Percentiles rank a stretch among this genome's conserved stretches.
Conservation (phyloP, 2,113 vertebrate species). For the Rhipidura dahli region DNA sequence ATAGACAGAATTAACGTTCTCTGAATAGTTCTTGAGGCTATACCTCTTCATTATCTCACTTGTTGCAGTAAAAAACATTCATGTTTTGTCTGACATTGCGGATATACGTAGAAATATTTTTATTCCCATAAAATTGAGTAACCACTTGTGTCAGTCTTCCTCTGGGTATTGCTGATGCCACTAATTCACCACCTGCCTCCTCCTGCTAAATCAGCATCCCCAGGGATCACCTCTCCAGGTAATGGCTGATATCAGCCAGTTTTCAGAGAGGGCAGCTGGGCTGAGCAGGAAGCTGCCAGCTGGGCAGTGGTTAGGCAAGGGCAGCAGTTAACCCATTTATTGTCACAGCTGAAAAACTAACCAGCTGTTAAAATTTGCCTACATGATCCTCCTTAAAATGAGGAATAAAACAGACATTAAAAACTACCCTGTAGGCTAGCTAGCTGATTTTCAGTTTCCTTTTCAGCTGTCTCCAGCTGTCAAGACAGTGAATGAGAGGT, state of each 20-base stretch:
- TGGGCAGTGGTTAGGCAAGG: neutral
- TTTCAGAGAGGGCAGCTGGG: neutral
- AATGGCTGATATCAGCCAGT: neutral
- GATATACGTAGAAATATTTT: neutral
- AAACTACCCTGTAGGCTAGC: neutral
- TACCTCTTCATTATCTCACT: neutral
- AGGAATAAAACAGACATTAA: neutral
- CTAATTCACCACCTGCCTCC: neutral
- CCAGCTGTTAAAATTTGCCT: neutral
- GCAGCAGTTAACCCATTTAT: neutral
- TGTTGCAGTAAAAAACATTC: neutral
- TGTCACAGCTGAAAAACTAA: neutral
- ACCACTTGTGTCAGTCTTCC: neutral
- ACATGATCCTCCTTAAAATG: neutral
- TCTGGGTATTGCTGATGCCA: neutral
- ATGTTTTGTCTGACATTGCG: neutral
- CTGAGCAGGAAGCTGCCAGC: neutral
- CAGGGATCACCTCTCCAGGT: neutral
- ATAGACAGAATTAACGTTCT: conserved; percentile 13
- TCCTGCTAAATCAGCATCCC: neutral
- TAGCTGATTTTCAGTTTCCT: neutral
- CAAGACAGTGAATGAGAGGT: neutral
- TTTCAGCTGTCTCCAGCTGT: neutral
- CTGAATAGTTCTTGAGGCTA: neutral
- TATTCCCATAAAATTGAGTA: neutral